Base-by-base conservation (phyloP, 2,113 vertebrate genomes). In the Ascaphus truei region DNA sequence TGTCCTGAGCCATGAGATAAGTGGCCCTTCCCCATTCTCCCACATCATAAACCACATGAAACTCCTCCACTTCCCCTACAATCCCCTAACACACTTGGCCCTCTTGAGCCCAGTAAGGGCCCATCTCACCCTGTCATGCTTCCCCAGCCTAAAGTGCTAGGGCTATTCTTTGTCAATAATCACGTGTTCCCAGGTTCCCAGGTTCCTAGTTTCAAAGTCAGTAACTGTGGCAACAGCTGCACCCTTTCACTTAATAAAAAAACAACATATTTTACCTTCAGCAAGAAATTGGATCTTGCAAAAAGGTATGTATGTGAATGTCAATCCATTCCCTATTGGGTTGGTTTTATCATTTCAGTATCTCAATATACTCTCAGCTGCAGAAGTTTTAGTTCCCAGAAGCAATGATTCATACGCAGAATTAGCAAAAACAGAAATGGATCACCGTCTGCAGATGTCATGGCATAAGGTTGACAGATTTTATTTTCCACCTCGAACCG, bases 371-470 rank as follows among this genome's bases (percentile, higher is more conserved):
- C 23, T 51, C 43, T 50, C 55, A 50, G 56, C 31, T 36, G 53
- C 36, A 41, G 41, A 58, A 20, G 33, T 59, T 68, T 51, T 60
- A 59, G 50, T 69, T 60, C 66, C 55, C 43, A 50, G 43, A 69
- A 69, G 66, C 31, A 60, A 69, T 69, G 66, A 69, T 69, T 69
- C 66, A 69, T 59, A 34, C 10, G 16, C 22, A 48, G 43, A 60
- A 60, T 60, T 60, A 60, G 66, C 51, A 60, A 69, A 69, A 69
- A 69, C 55, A 60, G 23, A 59, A 59, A 59, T 51, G 31, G 66
- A 60, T 69, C 66, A 22, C 43, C 55, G 39, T 48, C 31, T 48
- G 55, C 65, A 68, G 41, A 68, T 68, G 55, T 59, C 65, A 68
- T 27, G 41, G 45, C 30, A 33, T 7, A n/a, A 45, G 34, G 30